phyloP scores from a whole-genome alignment of 2,113 vertebrate genomes.

The Euleptes europaea region DNA sequence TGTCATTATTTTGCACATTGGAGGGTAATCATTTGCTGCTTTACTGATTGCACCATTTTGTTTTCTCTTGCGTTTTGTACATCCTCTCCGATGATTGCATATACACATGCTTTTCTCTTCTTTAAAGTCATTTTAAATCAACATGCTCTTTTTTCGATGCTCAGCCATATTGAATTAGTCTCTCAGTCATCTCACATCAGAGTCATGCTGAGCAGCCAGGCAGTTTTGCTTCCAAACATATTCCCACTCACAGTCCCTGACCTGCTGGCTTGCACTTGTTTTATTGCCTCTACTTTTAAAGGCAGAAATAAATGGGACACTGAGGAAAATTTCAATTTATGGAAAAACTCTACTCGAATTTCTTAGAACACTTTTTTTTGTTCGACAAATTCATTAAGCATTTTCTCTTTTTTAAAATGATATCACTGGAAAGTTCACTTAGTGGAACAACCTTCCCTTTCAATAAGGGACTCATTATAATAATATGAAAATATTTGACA shows the following conservation, averaged over 20 bases:
- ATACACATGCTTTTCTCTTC: constrained; percentile 20
- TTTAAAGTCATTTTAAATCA: constrained; percentile 27
- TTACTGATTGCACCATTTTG: constrained; percentile 8
- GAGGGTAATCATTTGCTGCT: constrained; percentile 11
- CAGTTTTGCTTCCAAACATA: constrained; percentile 30
- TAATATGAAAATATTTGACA: neutral
- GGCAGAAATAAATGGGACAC: neutral
- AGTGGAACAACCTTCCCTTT: neutral
- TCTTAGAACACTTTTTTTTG: neutral
- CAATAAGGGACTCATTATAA: neutral
- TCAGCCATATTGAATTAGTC: constrained; percentile 40
- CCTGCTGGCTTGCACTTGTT: neutral
- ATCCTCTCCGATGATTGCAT: constrained; percentile 22
- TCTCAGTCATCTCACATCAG: constrained; percentile 30
- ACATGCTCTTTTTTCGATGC: constrained; percentile 25
- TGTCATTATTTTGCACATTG: constrained; percentile 15
- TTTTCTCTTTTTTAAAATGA: neutral
- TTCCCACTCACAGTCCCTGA: neutral
- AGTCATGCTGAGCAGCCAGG: constrained; percentile 17
- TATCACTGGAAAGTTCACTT: neutral
- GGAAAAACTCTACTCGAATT: constrained; percentile 1
- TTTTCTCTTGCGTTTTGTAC: constrained; percentile 7
- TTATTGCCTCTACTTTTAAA: neutral
- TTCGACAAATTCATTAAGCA: neutral
- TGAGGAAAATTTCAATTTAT: neutral